phyloP scores from a whole-genome alignment of 1,140 invertebrate species.

The Stegodyphus dumicola region DNA sequence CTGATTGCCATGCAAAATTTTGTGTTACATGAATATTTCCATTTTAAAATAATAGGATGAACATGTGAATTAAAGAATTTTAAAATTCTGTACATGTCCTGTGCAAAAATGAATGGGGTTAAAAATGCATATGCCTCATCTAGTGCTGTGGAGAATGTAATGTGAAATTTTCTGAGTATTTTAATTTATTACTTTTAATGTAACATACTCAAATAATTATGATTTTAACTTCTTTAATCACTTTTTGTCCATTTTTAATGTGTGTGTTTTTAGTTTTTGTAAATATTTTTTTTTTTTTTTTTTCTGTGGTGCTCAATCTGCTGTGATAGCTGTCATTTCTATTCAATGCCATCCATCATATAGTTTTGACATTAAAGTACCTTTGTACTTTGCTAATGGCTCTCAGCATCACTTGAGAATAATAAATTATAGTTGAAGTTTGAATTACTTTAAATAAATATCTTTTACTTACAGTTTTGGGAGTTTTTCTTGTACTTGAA shows the following conservation, averaged over 20 bases:
- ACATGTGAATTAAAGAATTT: too few species aligned
- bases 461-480: not conserved
- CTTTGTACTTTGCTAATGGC: not conserved
- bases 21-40: too few species aligned
- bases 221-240: too few species aligned
- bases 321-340: not conserved
- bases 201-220: not conserved
- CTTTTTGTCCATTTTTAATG: not conserved
- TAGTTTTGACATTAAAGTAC: not conserved
- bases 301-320: not conserved
- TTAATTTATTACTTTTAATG: not conserved
- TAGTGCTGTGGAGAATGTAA: too few species aligned
- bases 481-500: too few species aligned
- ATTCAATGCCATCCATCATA: not conserved
- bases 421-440: slow-evolving; percentile 1
- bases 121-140: too few species aligned
- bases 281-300: not conserved
- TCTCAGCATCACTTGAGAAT: not conserved
- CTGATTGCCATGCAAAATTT: too few species aligned
- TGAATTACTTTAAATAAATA: not conserved
- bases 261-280: not conserved
- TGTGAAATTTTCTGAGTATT: not conserved
- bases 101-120: too few species aligned
- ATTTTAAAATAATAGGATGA: too few species aligned
- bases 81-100: too few species aligned